These are phyloP conservation scores for Phrynocephalus forsythii DNA, from an alignment of 2,797 vertebrate species.

Conservation along the genomic window DNA sequence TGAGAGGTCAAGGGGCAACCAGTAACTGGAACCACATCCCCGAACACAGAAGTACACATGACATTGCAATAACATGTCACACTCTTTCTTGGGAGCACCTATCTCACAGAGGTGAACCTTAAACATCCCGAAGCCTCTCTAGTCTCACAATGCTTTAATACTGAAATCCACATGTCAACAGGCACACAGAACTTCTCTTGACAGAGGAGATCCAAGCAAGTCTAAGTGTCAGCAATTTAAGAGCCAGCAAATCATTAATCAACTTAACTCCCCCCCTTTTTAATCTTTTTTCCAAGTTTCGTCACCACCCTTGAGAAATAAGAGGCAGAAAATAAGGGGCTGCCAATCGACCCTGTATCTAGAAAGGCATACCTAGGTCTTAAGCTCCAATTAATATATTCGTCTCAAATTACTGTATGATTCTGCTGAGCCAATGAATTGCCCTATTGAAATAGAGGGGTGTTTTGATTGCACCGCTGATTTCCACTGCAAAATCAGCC, in stretches of 20 bases:
- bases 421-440: neutral
- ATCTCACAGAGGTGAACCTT: conserved; percentile 45
- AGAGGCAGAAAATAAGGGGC: conserved; percentile 61
- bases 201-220: conserved; percentile 56
- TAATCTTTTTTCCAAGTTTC: neutral
- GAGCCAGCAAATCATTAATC: conserved; percentile 53
- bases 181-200: conserved; percentile 40
- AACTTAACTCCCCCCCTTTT: conserved; percentile 7
- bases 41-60: conserved; percentile 66
- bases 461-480: neutral
- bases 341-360: conserved; percentile 52
- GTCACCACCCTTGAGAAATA: conserved; percentile 26
- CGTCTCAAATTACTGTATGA: conserved; percentile 14
- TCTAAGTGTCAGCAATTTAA: conserved; percentile 31
- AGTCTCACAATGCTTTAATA: conserved; percentile 56
- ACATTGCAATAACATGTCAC: conserved; percentile 39
- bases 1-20: conserved; percentile 59
- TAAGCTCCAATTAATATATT: neutral
- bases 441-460: neutral
- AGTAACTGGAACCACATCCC: conserved; percentile 64
- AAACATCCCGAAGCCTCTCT: conserved; percentile 40
- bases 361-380: conserved; percentile 58
- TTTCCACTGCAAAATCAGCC: neutral
- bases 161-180: conserved; percentile 55
- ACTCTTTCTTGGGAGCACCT: conserved; percentile 25